Evolutionary conservation across 2,797 vertebrate genomes (phyloP).

Genomic region (Rhinatrema bivittatum): DNA sequence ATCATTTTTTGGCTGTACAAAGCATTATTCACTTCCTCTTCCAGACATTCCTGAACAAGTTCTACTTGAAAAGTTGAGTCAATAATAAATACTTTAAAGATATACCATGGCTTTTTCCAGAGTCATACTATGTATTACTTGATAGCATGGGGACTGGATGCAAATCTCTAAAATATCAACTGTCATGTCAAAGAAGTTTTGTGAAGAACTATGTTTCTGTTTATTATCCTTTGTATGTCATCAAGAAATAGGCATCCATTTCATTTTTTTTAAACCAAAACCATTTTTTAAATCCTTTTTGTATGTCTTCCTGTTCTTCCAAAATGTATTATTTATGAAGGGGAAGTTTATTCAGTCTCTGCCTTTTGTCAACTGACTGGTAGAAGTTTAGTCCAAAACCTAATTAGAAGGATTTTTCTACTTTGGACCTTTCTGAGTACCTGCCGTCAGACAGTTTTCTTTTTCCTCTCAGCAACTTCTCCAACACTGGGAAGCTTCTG

Average conservation of each 20-base stretch:
- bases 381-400: too few species aligned
- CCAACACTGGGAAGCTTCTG: too few species aligned
- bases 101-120: conserved; percentile 2
- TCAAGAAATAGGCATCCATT: conserved; percentile 38
- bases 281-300: conserved; percentile 20
- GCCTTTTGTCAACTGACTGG: conserved; percentile 34
- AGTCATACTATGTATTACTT: background rate
- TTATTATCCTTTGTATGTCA: conserved; percentile 28
- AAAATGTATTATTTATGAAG: conserved; percentile 23
- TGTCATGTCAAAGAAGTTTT: conserved; percentile 6
- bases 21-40: conserved; percentile 11
- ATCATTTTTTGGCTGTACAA: conserved; percentile 7
- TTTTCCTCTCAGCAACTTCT: too few species aligned
- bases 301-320: conserved; percentile 1
- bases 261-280: conserved; percentile 24
- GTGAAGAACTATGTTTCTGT: conserved; percentile 15
- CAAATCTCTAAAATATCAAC: conserved; percentile 6
- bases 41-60: conserved; percentile 3
- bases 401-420: too few species aligned
- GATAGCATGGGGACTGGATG: conserved; percentile 1
- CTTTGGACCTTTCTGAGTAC: too few species aligned
- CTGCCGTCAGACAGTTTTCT: too few species aligned
- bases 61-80: conserved; percentile 2
- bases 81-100: conserved; percentile 9
- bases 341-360: conserved; percentile 24